A percentile compares a stretch with the other conserved stretches of the same genome.
Conservation (phyloP, 2,797 vertebrate genomes). For the Microcaecilia unicolor region DNA sequence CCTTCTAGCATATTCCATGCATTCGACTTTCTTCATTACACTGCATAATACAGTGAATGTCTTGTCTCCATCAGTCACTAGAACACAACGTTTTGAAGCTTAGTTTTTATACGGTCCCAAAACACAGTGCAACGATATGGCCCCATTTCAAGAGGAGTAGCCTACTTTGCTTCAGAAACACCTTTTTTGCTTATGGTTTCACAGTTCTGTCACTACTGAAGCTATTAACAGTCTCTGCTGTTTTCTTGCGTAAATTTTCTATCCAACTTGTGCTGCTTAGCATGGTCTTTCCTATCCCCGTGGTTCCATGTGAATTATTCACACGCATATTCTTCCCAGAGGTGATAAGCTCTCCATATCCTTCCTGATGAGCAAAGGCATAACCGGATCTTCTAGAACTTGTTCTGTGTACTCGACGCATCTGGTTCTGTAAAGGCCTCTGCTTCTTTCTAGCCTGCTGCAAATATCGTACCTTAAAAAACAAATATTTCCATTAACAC, state of each 20-base stretch:
- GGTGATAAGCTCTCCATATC: constrained; percentile 71
- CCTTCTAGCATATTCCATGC: neutral
- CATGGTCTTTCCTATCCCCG: constrained; percentile 31
- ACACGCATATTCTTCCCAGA: constrained; percentile 73
- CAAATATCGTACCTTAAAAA: constrained; percentile 56
- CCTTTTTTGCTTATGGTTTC: constrained; percentile 24
- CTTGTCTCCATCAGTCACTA: no score
- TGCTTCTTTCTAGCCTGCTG: constrained; percentile 58
- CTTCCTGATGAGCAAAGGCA: constrained; percentile 74
- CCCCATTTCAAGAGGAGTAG: neutral
- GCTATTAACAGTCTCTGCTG: constrained; percentile 33
- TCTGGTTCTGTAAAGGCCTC: constrained; percentile 45
- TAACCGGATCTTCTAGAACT: constrained; percentile 70
- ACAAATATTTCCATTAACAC: neutral
- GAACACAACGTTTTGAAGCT: no score
- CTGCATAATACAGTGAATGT: neutral
- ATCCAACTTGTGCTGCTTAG: constrained; percentile 46
- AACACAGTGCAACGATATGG: constrained; percentile 2
- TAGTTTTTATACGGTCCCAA: neutral
- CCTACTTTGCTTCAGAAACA: constrained; percentile 12
- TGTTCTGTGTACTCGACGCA: constrained; percentile 57
- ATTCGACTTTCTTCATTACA: neutral
- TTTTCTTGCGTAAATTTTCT: constrained; percentile 49
- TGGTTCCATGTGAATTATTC: constrained; percentile 28
- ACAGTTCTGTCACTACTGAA: constrained; percentile 22